Base-by-base conservation (phyloP, 2,888 invertebrate species). In the Candidula unifasciata region DNA sequence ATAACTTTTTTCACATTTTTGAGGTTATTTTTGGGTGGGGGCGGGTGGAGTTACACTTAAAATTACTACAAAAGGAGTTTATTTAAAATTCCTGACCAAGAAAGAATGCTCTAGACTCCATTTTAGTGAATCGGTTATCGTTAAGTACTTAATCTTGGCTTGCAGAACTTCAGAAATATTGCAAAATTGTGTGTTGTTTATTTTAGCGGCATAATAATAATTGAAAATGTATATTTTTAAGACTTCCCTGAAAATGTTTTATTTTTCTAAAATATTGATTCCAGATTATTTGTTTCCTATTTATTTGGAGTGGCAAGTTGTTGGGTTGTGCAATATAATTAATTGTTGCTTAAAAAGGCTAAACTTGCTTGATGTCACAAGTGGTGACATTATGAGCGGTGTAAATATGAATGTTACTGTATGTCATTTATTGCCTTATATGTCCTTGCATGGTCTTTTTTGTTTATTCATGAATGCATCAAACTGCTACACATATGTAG, bases 271-370 rank as follows among this genome's bases (percentile, higher is more conserved):
- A 74, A 54, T 54, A 54, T n/a, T 69, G 30, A 44, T 80, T 80
- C 18, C 30, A 24, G 16, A 13, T 37, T 3, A 8, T 35, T 33
- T 10, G 44, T 44, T 54, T 73, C n/a, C n/a, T 54, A 74, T 81
- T 81, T 73, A 73, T 54, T 77, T 83, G 35, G 27, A 66, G 68
- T 77, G 76, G 77, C 82, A 82, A 5, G 76, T 64, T 74, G 16
- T 33, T 83, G 83, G 83, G 66, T 60, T 83, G 83, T 83, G 83
- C 83, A 83, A 83, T 83, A 83, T 77, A 68, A 64, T 24, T 33
- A 35, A 82, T 52, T 37, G 16, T 73, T 74, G 74, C n/a, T 82
- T 74, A 44, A 74, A 27, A 60, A 33, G 52, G 35, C 27, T 81
- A 30, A 1, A 74, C 13, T 44, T 44, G 44, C 44, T 44, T 44